Evolutionary conservation across 2,888 invertebrate genomes (phyloP), one percentile per base, ranked within the genome.

Genomic region (Metallyticus violacea): DNA sequence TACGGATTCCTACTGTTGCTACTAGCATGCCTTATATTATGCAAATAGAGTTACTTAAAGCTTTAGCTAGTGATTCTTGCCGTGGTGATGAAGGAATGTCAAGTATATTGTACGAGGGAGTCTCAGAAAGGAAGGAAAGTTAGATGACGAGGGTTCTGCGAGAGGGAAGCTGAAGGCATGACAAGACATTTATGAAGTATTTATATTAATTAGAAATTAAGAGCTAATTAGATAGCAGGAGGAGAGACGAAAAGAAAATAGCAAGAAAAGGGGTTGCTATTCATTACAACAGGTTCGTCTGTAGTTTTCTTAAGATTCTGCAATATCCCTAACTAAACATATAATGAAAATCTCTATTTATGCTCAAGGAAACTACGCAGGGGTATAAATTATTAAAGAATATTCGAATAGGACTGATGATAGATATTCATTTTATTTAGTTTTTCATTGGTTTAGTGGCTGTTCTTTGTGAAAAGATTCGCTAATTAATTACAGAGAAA

Each of bases 171-270:
- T 79, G 27, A 26, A 15, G 2, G 2, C 3, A 26, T 6, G 62
- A n/a, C 6, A 30, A 81, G 81, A 62, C 40, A 76, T 83, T 83
- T 83, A 83, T 83, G 77, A 83, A 77, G 83, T 83, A 77, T 83
- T 83, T 77, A 77, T 83, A 83, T 83, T 83, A 83, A 83, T 83
- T 77, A 83, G 83, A 28, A 83, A 83, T 83, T 83, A 83, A 83
- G 77, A 83, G 26, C 77, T 83, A 83, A 83, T 83, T 83, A 77
- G 15, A 7, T 22, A 25, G 27, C 22, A 29, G n/a, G 26, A 26
- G 6, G 77, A 15, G 40, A 22, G 40, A 15, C 15, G 40, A 15
- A 62, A 62, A 62, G 40, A 62, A 62, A 62, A 22, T 62, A 62
- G 40, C 40, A 7, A 9, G 40, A 15, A 62, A 15, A 62, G 40